Conservation (phyloP, 2,888 invertebrate species). For the Dermolepida albohirtum region DNA sequence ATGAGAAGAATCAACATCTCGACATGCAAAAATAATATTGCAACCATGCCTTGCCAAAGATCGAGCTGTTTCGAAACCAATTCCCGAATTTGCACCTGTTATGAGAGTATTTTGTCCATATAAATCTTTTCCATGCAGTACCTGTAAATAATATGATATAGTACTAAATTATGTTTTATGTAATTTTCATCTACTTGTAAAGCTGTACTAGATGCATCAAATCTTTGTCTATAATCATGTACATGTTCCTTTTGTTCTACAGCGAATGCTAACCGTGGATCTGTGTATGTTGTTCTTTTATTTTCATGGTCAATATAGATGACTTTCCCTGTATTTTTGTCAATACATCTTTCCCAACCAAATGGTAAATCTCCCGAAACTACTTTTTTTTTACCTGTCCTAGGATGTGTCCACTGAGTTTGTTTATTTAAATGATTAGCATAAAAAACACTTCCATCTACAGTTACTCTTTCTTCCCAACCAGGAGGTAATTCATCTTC, state of each 20-base stretch:
- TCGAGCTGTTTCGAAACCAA: slow-evolving; percentile 93
- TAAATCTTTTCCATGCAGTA: slow-evolving; percentile 89
- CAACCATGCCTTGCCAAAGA: slow-evolving; percentile 91
- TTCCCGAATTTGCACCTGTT: slow-evolving; percentile 93
- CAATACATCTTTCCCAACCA: slow-evolving; percentile 87
- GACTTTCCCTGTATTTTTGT: slow-evolving; percentile 78
- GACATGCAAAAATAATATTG: slow-evolving; percentile 87
- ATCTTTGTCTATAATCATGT: slow-evolving; percentile 84
- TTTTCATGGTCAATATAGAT: slow-evolving; percentile 83
- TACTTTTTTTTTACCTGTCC: slow-evolving; percentile 82
- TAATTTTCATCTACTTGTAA: slow-evolving; percentile 69
- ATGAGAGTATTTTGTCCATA: slow-evolving; percentile 86
- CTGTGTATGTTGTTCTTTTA: slow-evolving; percentile 84
- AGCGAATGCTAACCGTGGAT: slow-evolving; percentile 93
- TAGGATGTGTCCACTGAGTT: slow-evolving; percentile 94
- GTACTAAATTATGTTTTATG: slow-evolving; percentile 5
- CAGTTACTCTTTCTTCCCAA: slow-evolving; percentile 93
- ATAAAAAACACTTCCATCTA: slow-evolving; percentile 92
- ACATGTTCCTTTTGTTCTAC: slow-evolving; percentile 82
- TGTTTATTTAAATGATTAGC: slow-evolving; percentile 83
- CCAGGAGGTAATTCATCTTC: slow-evolving; percentile 96
- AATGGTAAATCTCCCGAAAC: slow-evolving; percentile 86
- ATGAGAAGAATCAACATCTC: slow-evolving; percentile 76
- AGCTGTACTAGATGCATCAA: slow-evolving; percentile 88
- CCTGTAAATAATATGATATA: slow-evolving; percentile 61